These are phyloP conservation scores for Cotesia glomerata DNA, from an alignment of 1,140 invertebrate genomes.

Conservation along the genomic window DNA sequence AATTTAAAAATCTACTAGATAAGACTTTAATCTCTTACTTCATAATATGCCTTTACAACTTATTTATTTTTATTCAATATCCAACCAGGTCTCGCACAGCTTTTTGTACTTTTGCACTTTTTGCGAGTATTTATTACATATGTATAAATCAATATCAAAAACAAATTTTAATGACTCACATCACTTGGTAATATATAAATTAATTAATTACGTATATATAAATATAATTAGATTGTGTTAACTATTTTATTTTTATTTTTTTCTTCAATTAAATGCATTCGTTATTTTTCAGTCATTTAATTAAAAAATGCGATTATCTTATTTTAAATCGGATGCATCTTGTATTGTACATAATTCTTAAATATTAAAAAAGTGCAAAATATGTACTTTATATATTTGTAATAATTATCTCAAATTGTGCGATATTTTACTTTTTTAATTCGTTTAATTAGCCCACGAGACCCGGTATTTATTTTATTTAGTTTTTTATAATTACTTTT, in stretches of 20 bases:
- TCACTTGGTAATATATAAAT: not conserved
- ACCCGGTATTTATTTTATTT: constrained; percentile 36
- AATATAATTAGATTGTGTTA: no score
- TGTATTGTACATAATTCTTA: constrained; percentile 26
- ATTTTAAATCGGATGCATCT: constrained; percentile 20
- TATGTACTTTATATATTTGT: not conserved
- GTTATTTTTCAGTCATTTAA: not conserved
- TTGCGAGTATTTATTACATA: constrained; percentile 28
- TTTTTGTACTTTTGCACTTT: constrained; percentile 48
- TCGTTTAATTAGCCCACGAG: constrained; percentile 40
- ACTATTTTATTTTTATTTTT: not conserved
- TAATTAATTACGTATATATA: not conserved
- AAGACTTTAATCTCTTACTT: constrained; percentile 42
- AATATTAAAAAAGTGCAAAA: constrained; percentile 7
- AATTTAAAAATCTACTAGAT: constrained; percentile 44
- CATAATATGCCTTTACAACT: constrained; percentile 52
- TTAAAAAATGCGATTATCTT: not conserved
- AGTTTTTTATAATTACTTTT: not conserved
- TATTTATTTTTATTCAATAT: constrained; percentile 37
- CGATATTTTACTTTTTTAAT: not conserved
- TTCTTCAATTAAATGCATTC: not conserved
- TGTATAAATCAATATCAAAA: not conserved
- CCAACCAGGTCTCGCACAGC: constrained; percentile 51
- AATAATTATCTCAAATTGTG: no score
- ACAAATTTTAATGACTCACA: not conserved